A percentile compares a stretch with the other conserved stretches of the same genome.
Evolutionary conservation across 2,888 invertebrate genomes (phyloP).

Genomic region (Ophion obscuratus): DNA sequence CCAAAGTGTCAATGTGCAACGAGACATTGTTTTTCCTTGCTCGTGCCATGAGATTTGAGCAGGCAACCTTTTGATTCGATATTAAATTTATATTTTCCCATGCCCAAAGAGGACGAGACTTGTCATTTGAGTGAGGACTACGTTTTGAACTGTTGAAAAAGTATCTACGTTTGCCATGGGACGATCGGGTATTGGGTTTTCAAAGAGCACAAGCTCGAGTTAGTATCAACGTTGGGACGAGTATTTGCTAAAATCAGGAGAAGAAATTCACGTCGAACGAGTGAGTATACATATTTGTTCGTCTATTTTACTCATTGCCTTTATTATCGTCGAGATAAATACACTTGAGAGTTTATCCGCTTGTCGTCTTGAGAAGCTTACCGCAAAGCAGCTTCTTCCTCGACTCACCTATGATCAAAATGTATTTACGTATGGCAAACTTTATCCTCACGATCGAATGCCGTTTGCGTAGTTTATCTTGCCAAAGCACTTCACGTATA

Average conservation of each 20-base stretch:
- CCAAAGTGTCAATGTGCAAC: neutral
- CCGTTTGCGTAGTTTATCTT: neutral
- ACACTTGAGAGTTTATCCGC: constrained; percentile 40
- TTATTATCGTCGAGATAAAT: constrained; percentile 52
- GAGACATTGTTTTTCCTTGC: neutral
- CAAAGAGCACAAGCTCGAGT: neutral
- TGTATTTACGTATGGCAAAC: constrained; percentile 1
- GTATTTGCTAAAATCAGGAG: constrained; percentile 25
- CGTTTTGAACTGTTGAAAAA: neutral
- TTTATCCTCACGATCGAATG: neutral
- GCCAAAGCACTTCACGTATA: neutral
- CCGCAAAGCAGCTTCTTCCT: constrained; percentile 45
- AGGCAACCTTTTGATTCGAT: neutral
- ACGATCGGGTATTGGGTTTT: neutral
- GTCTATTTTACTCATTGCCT: constrained; percentile 36
- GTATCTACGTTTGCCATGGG: neutral
- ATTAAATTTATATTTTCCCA: neutral
- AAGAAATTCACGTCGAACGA: neutral
- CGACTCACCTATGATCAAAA: constrained; percentile 7
- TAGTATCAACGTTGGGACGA: neutral
- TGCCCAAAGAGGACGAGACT: too few species aligned
- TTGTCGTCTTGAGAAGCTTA: constrained; percentile 7
- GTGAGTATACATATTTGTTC: constrained; percentile 11
- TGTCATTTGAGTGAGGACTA: neutral
- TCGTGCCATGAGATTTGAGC: neutral